These are phyloP conservation scores for Ruditapes philippinarum DNA, from an alignment of 1,140 invertebrate species.

Conservation along the genomic window DNA sequence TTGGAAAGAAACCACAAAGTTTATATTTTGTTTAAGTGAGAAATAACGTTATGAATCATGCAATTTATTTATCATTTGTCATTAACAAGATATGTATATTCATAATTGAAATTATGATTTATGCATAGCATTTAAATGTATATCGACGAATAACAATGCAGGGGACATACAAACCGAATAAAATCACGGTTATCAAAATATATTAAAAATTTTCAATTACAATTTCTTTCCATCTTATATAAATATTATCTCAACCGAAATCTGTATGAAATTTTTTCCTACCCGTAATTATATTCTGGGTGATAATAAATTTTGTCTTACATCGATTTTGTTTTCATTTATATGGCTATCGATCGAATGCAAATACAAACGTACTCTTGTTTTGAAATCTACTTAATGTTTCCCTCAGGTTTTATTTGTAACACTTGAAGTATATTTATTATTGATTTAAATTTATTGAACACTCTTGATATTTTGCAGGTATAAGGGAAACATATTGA, in stretches of 20 bases:
- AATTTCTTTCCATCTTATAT: background rate
- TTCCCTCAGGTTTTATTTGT: conserved; percentile 11
- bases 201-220: background rate
- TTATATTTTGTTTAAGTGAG: no score
- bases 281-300: background rate
- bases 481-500: conserved; percentile 25
- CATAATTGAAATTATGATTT: no score
- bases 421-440: conserved; percentile 23
- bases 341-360: background rate
- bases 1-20: no score
- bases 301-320: background rate
- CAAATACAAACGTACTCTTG: background rate
- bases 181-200: background rate
- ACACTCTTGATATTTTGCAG: background rate
- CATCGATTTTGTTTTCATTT: background rate
- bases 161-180: background rate
- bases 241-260: conserved; percentile 1
- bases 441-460: conserved; percentile 38
- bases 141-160: no score
- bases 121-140: no score
- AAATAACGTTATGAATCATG: no score
- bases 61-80: no score
- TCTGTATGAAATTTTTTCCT: background rate
- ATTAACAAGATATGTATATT: no score
- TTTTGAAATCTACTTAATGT: conserved; percentile 12